Percentiles rank a stretch among this genome's conserved stretches.
phyloP scores from a whole-genome alignment of 2,113 vertebrate genomes.

The Xenotilapia caudafasciata region DNA sequence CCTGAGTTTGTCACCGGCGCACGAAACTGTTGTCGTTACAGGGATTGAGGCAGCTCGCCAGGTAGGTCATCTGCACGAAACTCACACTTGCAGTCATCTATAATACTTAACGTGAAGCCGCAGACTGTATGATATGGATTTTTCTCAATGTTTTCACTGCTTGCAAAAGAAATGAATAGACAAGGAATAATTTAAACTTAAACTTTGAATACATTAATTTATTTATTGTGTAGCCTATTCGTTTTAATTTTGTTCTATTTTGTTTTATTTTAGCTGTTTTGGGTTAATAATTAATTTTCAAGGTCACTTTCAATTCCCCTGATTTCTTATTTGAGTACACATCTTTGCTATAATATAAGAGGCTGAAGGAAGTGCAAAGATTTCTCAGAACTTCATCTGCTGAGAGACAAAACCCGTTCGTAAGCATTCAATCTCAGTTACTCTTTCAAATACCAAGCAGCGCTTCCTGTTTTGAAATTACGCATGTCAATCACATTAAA shows the following conservation, averaged over 20 bases:
- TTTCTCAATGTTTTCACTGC: neutral
- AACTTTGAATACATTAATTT: neutral
- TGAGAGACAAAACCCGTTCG: neutral
- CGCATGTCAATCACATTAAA: neutral
- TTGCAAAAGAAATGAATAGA: neutral
- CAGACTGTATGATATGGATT: accelerated
- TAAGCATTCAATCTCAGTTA: neutral
- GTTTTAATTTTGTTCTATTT: neutral
- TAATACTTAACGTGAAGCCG: neutral
- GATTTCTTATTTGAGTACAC: neutral
- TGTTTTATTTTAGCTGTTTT: neutral
- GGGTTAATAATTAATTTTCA: neutral
- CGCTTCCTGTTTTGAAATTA: neutral
- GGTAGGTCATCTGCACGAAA: neutral
- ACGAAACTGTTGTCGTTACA: neutral
- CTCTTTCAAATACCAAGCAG: neutral
- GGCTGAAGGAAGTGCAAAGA: neutral
- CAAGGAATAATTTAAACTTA: accelerated
- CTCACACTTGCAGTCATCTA: neutral
- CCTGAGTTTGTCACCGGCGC: neutral
- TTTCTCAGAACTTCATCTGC: neutral
- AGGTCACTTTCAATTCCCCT: neutral
- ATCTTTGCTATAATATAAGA: neutral
- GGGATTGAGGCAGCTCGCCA: neutral
- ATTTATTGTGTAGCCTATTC: accelerated